Conservation (phyloP, 2,888 invertebrate genomes). For the Meiosimyza platycephala region DNA sequence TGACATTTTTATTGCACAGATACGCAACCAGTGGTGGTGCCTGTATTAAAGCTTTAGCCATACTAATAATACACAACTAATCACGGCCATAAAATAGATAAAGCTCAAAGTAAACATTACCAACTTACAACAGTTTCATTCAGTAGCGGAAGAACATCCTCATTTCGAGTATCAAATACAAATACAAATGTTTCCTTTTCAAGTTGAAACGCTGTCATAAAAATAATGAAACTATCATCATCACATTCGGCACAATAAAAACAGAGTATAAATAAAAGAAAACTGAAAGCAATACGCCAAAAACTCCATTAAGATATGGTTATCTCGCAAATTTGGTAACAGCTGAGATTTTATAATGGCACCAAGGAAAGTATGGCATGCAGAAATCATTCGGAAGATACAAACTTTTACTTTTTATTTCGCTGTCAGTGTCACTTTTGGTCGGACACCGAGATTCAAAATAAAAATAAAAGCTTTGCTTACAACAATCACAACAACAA, state of each 20-base stretch:
- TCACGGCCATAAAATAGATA: background rate
- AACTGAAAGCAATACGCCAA: background rate
- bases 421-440: constrained; percentile 24
- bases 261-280: background rate
- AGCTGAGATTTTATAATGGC: background rate
- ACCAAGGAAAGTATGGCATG: constrained; percentile 2
- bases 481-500: constrained; percentile 34
- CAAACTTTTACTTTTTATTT: constrained; percentile 12
- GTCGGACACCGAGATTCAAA: background rate
- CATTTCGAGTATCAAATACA: background rate
- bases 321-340: constrained; percentile 8
- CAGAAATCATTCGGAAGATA: background rate
- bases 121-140: no score
- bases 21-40: background rate
- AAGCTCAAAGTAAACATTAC: no score
- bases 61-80: background rate
- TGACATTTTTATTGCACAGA: constrained; percentile 18
- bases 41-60: no score
- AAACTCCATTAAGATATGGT: constrained; percentile 28
- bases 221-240: constrained; percentile 21
- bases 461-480: constrained; percentile 52
- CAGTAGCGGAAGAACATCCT: no score
- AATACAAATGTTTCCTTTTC: background rate
- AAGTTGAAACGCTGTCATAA: constrained; percentile 18
- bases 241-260: constrained; percentile 19